A percentile compares a stretch with the other conserved stretches of the same genome.
Evolutionary conservation across 1,140 invertebrate genomes (phyloP).

Genomic region (Microplitis mediator): DNA sequence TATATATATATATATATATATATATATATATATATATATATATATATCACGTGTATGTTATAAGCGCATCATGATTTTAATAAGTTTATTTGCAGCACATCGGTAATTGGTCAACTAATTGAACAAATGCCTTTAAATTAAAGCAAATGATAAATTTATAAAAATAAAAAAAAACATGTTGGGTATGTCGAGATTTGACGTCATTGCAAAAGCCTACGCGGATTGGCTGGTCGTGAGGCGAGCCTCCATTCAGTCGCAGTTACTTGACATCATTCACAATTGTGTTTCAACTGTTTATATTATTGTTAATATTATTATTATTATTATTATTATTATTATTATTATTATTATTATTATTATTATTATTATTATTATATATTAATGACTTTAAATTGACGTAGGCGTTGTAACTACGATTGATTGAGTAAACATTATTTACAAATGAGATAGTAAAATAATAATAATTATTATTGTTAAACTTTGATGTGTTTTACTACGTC

Average conservation of each 20-base stretch:
- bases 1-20: too few species aligned
- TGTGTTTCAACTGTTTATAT: too few species aligned
- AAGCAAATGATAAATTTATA: too few species aligned
- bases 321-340: too few species aligned
- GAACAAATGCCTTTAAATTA: too few species aligned
- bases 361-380: too few species aligned
- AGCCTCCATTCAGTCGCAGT: slow-evolving; percentile 24
- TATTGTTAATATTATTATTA: too few species aligned
- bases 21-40: too few species aligned
- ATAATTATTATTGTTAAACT: too few species aligned
- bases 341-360: too few species aligned
- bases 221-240: slow-evolving; percentile 23
- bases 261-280: not conserved
- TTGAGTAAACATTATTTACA: not conserved
- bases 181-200: slow-evolving; percentile 22
- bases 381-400: not conserved
- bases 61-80: not conserved
- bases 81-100: not conserved
- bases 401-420: not conserved
- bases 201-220: slow-evolving; percentile 11
- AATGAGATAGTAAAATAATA: not conserved
- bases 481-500: not conserved
- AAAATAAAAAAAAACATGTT: not conserved
- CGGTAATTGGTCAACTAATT: not conserved
- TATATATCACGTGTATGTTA: too few species aligned